Evolutionary conservation across 2,888 invertebrate species (phyloP).

Genomic region (Morpho deidamia): DNA sequence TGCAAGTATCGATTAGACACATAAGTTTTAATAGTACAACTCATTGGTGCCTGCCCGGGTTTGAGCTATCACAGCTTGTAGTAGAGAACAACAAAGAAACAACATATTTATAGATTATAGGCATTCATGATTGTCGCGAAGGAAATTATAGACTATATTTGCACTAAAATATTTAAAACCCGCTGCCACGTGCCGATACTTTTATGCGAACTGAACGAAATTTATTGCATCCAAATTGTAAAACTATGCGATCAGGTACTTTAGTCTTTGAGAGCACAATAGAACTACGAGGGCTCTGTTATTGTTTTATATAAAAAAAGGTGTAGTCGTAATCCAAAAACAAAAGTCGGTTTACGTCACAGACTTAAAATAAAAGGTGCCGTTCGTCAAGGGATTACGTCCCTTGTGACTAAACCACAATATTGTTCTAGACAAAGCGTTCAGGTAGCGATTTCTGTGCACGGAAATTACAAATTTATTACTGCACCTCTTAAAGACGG

Average conservation of each 20-base stretch:
- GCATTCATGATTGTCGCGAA: too few relatives aligned
- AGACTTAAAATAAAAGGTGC: slow-evolving; percentile 60
- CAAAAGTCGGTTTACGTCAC: slow-evolving; percentile 60
- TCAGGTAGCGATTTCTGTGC: slow-evolving; percentile 60
- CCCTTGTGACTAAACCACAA: slow-evolving; percentile 51
- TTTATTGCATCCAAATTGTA: slow-evolving; percentile 18
- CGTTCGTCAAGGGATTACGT: slow-evolving; percentile 64
- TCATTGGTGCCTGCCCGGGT: too few relatives aligned
- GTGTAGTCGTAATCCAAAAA: slow-evolving; percentile 40
- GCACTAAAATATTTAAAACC: slow-evolving; percentile 10
- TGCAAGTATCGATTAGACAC: too few relatives aligned
- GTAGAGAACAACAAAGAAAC: too few relatives aligned
- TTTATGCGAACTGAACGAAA: slow-evolving; percentile 12
- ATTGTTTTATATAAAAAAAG: slow-evolving; percentile 15
- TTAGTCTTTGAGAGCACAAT: slow-evolving; percentile 9
- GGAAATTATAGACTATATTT: too few relatives aligned
- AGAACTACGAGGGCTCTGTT: slow-evolving; percentile 14
- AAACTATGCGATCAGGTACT: slow-evolving; percentile 17
- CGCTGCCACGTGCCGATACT: slow-evolving; percentile 16
- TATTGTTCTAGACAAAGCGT: slow-evolving; percentile 56
- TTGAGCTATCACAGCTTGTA: too few relatives aligned
- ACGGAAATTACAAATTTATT: slow-evolving; percentile 36
- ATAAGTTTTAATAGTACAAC: too few relatives aligned
- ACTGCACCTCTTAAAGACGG: slow-evolving; percentile 15
- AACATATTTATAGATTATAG: too few relatives aligned